Conservation (phyloP, 2,797 vertebrate genomes). For the Melanogrammus aeglefinus region DNA sequence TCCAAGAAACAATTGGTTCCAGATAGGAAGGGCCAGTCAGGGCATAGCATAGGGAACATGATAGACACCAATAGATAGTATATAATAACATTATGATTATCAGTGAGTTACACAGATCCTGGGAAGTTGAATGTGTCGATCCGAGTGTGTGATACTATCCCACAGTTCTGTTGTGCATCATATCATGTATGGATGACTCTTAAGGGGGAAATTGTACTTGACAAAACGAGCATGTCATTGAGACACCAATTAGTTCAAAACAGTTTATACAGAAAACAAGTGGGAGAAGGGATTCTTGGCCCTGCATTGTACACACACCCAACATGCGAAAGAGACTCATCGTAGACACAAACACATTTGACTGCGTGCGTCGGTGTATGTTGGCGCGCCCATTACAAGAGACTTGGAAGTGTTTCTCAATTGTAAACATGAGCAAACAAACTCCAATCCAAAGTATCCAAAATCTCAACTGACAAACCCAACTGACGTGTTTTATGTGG, state of each 20-base stretch:
- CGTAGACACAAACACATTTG: background rate
- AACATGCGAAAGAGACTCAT: background rate
- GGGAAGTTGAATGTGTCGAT: background rate
- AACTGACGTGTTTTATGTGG: background rate
- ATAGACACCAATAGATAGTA: background rate
- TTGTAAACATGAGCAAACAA: background rate
- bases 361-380: background rate
- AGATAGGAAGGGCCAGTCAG: too few relatives aligned
- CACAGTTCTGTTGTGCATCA: background rate
- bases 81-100: background rate
- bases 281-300: background rate
- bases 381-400: background rate
- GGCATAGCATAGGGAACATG: too few relatives aligned
- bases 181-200: background rate
- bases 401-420: background rate
- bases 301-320: background rate
- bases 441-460: background rate
- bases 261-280: background rate
- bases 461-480: background rate
- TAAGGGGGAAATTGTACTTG: background rate
- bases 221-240: background rate
- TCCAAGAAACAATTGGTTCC: background rate
- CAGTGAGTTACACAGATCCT: background rate
- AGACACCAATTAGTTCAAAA: background rate
- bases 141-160: background rate